Evolutionary conservation across 2,888 invertebrate species (phyloP).

Genomic region (Drosophila niveifrons): DNA sequence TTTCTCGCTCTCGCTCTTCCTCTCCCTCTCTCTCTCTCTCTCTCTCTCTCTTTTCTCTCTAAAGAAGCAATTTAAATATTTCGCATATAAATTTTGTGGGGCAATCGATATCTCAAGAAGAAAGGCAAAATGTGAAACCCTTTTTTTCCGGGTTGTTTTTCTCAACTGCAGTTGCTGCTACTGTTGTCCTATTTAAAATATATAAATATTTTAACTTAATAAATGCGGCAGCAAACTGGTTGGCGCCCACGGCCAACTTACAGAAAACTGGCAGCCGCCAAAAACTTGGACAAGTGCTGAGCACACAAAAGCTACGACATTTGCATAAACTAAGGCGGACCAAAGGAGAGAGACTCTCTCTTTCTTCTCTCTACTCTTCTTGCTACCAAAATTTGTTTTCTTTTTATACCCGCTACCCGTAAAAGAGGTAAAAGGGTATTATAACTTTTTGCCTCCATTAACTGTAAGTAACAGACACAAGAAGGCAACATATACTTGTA

Average conservation of each 20-base stretch:
- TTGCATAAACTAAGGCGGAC: conserved; percentile 65
- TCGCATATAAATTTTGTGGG: conserved; percentile 48
- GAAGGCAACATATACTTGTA: no score
- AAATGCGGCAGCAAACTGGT: conserved; percentile 63
- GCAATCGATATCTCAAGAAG: conserved; percentile 55
- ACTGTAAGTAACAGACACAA: no score
- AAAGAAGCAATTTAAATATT: conserved; percentile 69
- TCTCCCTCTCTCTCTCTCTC: no score
- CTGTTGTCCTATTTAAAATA: conserved; percentile 61
- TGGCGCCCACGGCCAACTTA: conserved; percentile 39
- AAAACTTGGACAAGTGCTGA: conserved; percentile 54
- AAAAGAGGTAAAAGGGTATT: no score
- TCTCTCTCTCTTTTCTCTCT: conserved; percentile 13
- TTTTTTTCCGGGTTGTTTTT: conserved; percentile 19
- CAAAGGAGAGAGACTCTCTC: not conserved
- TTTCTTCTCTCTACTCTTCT: not conserved
- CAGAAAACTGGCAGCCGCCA: conserved; percentile 15
- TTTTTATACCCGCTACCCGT: not conserved
- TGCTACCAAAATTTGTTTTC: conserved; percentile 37
- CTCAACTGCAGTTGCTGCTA: conserved; percentile 13
- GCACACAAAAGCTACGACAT: conserved; percentile 46
- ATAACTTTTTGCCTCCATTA: no score
- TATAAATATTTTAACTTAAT: conserved; percentile 78
- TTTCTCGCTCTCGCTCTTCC: no score
- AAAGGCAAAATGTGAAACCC: conserved; percentile 14